These are phyloP conservation scores for Mungos mungo DNA, from an alignment of 2,113 vertebrate genomes.

Conservation along the genomic window DNA sequence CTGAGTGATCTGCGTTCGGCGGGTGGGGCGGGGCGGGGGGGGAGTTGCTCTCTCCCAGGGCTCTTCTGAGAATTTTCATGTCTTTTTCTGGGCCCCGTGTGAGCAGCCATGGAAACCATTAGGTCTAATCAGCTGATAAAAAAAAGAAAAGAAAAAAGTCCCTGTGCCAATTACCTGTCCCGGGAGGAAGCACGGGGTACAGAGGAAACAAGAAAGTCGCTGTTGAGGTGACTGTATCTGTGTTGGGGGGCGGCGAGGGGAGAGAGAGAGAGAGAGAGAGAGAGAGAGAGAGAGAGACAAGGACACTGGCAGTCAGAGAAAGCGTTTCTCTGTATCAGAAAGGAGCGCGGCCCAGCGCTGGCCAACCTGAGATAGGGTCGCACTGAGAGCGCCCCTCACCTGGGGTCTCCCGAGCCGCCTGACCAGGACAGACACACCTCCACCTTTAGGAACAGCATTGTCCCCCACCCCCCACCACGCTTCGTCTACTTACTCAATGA, in stretches of 20 bases:
- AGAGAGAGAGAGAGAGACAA: not conserved
- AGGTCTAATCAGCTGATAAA: conserved; percentile 32
- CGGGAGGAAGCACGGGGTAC: not conserved
- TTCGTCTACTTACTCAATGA: conserved; percentile 35
- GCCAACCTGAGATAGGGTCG: not conserved
- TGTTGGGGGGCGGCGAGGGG: not conserved
- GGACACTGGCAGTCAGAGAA: not conserved
- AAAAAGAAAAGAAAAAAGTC: not conserved
- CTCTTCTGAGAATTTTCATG: not conserved
- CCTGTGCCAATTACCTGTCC: conserved; percentile 47
- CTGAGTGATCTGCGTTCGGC: not conserved
- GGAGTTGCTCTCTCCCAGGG: not conserved
- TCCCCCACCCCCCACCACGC: not conserved
- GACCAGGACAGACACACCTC: not conserved
- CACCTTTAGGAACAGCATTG: not conserved
- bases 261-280: not conserved
- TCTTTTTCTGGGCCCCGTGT: conserved; percentile 50
- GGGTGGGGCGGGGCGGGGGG: not conserved
- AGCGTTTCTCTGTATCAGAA: not conserved
- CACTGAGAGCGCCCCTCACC: not conserved
- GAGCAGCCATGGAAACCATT: conserved; percentile 73
- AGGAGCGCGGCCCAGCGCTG: not conserved
- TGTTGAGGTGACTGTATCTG: not conserved
- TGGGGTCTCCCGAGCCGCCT: not conserved
- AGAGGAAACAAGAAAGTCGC: not conserved